phyloP scores from a whole-genome alignment of 2,888 invertebrate genomes.

The Caenorhabditis plicata region DNA sequence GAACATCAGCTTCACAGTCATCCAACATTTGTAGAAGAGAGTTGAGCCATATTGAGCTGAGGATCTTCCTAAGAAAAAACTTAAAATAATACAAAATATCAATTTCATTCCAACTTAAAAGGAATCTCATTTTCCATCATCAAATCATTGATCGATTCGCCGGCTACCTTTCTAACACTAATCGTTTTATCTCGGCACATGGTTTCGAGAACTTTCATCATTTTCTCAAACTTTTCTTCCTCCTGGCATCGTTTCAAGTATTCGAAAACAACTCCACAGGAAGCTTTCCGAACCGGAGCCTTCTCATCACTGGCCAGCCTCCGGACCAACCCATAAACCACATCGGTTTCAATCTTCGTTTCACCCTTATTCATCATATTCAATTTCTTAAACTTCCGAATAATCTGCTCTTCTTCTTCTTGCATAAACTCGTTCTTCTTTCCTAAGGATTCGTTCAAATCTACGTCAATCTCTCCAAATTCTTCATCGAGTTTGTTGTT shows the following conservation, averaged over 20 bases:
- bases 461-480: constrained; percentile 8
- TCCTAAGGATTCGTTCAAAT: constrained; percentile 1
- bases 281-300: constrained; percentile 19
- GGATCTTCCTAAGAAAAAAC: background rate
- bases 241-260: constrained; percentile 10
- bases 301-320: constrained; percentile 16
- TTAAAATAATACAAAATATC: background rate
- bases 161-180: constrained; percentile 12
- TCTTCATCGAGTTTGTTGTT: constrained; percentile 10
- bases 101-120: constrained; percentile 10
- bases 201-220: background rate
- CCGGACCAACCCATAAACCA: constrained; percentile 13
- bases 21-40: constrained; percentile 21
- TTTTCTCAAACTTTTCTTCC: constrained; percentile 10
- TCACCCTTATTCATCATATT: constrained; percentile 22
- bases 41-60: constrained; percentile 21
- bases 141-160: constrained; percentile 16
- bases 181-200: constrained; percentile 20
- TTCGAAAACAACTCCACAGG: constrained; percentile 1
- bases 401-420: constrained; percentile 12
- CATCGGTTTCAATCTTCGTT: constrained; percentile 14
- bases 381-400: constrained; percentile 9
- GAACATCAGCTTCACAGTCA: constrained; percentile 22
- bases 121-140: constrained; percentile 8
- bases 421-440: constrained; percentile 10